Evolutionary conservation across 64 coral and sea anemone genomes (phyloP), one percentile per base, ranked within the genome.

Genomic region (Montipora sp.): DNA sequence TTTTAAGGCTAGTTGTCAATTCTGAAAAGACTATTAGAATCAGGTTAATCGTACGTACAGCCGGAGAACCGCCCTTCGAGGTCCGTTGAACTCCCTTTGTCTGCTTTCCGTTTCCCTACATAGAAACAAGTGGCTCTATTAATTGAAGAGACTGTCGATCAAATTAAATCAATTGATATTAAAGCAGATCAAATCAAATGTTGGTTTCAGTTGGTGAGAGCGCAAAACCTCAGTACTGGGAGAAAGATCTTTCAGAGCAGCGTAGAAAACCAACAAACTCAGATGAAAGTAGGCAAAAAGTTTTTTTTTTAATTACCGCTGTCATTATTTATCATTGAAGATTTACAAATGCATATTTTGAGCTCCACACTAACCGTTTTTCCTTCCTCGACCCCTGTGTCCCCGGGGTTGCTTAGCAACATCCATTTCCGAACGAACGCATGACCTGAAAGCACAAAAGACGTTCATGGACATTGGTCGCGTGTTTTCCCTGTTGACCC

Each of bases 381-480:
- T 55, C 77, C 74, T 3, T 87, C 91, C 7, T 80, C 83, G 13
- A 44, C 91, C 51, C 84, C 82, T 48, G 80, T 85, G 20, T 77
- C 49, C 16, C 58, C 59, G 12, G 83, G 82, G 22, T 85, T 74
- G 5, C 73, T 93, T 73, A 93, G 48, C 14, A 93, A 46, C 58
- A 93, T 85, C 91, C 91, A 93, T 44, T 93, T 93, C 18, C 91
- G 79, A 24, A 93, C 44, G n/a, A 93, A 93, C 27, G 81, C 22
- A 87, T 92, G 90, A 87, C 90, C 90, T 92, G 18, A 19, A 51
- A 55, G 51, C 3, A 48, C 46, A 71, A 46, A 47, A 18, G 45
- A 7, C 19, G 7, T 1, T 23, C 3, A 84, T 4, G 1, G 57
- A 21, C 22, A 13, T 66, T 84, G 43, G 18, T 66, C 45, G 20